Conservation (phyloP, 2,113 vertebrate genomes). For the Platichthys flesus region DNA sequence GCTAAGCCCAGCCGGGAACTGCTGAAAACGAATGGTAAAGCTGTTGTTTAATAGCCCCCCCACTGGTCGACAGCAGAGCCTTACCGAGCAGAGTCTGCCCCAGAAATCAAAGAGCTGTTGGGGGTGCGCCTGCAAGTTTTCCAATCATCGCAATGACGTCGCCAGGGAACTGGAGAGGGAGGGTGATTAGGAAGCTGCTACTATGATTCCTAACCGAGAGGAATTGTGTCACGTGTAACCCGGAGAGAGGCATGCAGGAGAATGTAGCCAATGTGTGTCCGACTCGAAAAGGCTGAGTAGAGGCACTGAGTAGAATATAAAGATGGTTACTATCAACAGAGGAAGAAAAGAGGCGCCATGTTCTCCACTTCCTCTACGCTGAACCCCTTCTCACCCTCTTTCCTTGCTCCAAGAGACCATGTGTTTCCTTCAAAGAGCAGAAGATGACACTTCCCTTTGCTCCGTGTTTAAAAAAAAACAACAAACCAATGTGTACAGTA, state of each 20-base stretch:
- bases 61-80: conserved; percentile 21
- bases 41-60: conserved; percentile 34
- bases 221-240: conserved; percentile 34
- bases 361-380: conserved; percentile 3
- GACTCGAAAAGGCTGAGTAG: not conserved
- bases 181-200: not conserved
- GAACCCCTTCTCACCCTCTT: not conserved
- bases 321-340: conserved; percentile 8
- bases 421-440: not conserved
- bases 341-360: not conserved
- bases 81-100: conserved; percentile 38
- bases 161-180: not conserved
- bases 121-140: conserved; percentile 20
- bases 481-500: not conserved
- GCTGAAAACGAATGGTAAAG: conserved; percentile 37
- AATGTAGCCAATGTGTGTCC: not conserved
- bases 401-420: not conserved
- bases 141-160: conserved; percentile 39
- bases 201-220: conserved; percentile 24
- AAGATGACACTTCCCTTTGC: not conserved
- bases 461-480: not conserved
- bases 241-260: not conserved
- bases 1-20: conserved; percentile 17
- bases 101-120: conserved; percentile 43
- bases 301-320: conserved; percentile 16